Evolutionary conservation across 2,888 invertebrate species (phyloP).

Genomic region (Cheilosia pagana): DNA sequence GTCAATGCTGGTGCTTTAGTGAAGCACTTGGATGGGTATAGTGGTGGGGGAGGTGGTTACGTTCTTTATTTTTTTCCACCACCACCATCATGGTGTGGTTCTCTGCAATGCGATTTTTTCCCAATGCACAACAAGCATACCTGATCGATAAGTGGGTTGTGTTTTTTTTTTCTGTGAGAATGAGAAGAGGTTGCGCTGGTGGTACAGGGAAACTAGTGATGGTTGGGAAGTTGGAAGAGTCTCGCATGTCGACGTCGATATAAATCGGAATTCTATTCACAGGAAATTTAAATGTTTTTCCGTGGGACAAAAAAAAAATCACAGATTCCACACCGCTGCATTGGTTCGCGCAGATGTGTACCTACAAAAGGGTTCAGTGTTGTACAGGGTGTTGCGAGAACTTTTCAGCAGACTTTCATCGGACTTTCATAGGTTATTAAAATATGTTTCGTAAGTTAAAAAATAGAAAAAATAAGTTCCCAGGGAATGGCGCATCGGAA

Average conservation of each 20-base stretch:
- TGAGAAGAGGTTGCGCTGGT: conserved; percentile 1
- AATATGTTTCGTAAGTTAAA: too few species aligned
- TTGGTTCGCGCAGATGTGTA: too few species aligned
- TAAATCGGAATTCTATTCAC: conserved; percentile 19
- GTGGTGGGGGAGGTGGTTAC: background rate
- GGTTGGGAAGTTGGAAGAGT: background rate
- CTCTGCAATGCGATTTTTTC: conserved; percentile 69
- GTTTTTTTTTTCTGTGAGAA: background rate
- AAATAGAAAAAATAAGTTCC: too few species aligned
- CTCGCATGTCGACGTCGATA: background rate
- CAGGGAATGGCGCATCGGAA: too few species aligned
- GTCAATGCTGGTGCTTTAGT: conserved; percentile 35
- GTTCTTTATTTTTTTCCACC: too few species aligned
- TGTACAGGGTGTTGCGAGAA: too few species aligned
- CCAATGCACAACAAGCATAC: conserved; percentile 46
- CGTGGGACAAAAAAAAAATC: too few species aligned
- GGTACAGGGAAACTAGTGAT: background rate
- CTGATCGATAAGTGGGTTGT: conserved; percentile 57
- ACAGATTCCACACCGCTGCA: too few species aligned
- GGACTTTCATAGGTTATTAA: too few species aligned
- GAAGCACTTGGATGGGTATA: conserved; percentile 2
- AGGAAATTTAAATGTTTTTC: conserved; percentile 1
- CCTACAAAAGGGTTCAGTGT: too few species aligned
- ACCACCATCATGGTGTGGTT: conserved; percentile 11
- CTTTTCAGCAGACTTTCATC: too few species aligned